phyloP scores from a whole-genome alignment of 1,140 invertebrate genomes.

The Drosophila pectinifera region DNA sequence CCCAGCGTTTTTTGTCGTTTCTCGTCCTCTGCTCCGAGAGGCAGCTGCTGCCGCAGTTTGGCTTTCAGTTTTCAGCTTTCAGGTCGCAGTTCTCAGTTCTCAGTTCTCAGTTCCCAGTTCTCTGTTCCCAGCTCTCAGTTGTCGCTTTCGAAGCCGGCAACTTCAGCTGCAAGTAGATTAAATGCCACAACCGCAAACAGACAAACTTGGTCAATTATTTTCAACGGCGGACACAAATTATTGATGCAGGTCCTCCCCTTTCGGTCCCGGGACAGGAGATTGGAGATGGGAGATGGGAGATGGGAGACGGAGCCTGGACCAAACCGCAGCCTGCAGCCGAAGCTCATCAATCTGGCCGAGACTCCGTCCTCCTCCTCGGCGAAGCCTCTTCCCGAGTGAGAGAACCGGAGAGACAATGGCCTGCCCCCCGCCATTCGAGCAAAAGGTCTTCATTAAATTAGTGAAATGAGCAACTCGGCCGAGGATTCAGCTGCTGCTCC shows the following conservation, averaged over 20 bases:
- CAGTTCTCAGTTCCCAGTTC: too few relatives aligned
- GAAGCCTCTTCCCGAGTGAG: conserved; percentile 34
- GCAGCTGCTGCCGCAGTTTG: conserved; percentile 64
- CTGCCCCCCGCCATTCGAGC: conserved; percentile 45
- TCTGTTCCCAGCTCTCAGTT: not conserved
- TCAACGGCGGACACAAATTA: conserved; percentile 83
- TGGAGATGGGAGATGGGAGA: too few relatives aligned
- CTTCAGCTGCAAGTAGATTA: conserved; percentile 77
- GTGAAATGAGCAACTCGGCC: conserved; percentile 75
- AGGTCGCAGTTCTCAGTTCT: not conserved
- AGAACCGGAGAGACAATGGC: conserved; percentile 65
- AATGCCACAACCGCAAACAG: conserved; percentile 81
- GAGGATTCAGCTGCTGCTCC: conserved; percentile 44
- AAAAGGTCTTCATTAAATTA: conserved; percentile 83
- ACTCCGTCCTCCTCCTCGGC: conserved; percentile 7
- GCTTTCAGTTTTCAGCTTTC: conserved; percentile 48
- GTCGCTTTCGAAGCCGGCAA: conserved; percentile 7
- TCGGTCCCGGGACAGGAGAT: not conserved
- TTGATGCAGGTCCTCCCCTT: conserved; percentile 66
- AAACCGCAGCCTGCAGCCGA: conserved; percentile 44
- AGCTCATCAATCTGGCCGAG: conserved; percentile 72
- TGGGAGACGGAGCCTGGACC: conserved; percentile 28
- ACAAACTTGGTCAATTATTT: conserved; percentile 84
- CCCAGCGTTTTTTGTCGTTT: conserved; percentile 30
- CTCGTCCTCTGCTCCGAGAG: conserved; percentile 37